phyloP scores from a whole-genome alignment of 2,113 vertebrate genomes.

The Thomomys bottae region DNA sequence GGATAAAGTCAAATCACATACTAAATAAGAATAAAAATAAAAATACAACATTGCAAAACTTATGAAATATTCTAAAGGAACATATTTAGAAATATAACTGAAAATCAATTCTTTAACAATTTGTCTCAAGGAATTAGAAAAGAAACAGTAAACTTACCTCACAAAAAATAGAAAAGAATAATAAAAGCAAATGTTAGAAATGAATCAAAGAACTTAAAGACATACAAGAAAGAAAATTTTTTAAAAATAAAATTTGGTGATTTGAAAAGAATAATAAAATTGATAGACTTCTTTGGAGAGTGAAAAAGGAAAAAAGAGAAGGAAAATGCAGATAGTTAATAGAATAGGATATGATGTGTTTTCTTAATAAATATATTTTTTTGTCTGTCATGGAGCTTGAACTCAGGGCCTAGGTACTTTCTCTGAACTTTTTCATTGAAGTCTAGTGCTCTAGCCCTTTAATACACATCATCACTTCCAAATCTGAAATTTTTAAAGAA shows the following conservation, averaged over 20 bases:
- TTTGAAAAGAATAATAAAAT: constrained; percentile 24
- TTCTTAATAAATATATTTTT: neutral
- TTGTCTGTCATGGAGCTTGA: too few species aligned
- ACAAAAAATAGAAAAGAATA: neutral
- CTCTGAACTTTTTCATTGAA: too few species aligned
- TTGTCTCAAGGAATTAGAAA: neutral
- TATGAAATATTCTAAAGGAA: neutral
- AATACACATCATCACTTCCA: too few species aligned
- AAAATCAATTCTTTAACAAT: constrained; percentile 10
- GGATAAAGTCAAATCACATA: constrained; percentile 29
- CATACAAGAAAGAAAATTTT: neutral
- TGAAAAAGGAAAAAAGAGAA: neutral
- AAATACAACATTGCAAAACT: neutral
- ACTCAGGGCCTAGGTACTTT: too few species aligned
- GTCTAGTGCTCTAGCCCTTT: too few species aligned
- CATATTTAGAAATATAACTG: neutral
- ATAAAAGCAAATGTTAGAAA: neutral
- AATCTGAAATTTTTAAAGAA: neutral
- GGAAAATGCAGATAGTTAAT: neutral
- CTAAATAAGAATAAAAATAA: constrained; percentile 23
- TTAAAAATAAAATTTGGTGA: neutral
- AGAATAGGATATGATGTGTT: neutral
- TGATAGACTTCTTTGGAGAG: neutral
- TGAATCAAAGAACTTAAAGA: neutral
- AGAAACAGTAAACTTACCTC: neutral